phyloP scores from a whole-genome alignment of 2,113 vertebrate species.

The Pelodiscus sinensis region DNA sequence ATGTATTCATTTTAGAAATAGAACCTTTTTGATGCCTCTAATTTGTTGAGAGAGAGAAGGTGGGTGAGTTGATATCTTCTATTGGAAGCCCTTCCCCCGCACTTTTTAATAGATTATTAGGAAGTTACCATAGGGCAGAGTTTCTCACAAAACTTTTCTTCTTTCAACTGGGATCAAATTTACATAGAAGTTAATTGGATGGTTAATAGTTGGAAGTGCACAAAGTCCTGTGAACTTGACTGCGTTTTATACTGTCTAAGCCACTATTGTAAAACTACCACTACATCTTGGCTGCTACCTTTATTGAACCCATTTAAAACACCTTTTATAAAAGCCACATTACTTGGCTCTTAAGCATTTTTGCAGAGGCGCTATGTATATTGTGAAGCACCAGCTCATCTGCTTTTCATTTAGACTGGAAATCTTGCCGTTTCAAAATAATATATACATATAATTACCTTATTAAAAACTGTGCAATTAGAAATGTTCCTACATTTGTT shows the following conservation, averaged over 20 bases:
- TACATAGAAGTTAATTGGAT: background rate
- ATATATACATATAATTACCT: background rate
- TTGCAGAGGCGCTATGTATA: background rate
- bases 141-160: background rate
- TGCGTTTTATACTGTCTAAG: background rate
- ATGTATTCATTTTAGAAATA: background rate
- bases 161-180: background rate
- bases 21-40: background rate
- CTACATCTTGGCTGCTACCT: conserved; percentile 4
- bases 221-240: background rate
- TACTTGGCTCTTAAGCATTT: conserved; percentile 16
- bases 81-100: background rate
- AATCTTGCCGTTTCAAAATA: conserved; percentile 2
- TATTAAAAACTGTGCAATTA: background rate
- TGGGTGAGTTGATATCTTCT: background rate
- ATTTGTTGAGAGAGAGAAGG: background rate
- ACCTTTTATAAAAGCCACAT: conserved; percentile 3
- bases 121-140: background rate
- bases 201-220: background rate
- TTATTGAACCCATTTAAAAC: conserved; percentile 19
- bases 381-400: background rate
- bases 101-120: background rate
- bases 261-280: background rate
- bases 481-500: background rate
- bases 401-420: conserved; percentile 20